Conservation (phyloP, 2,797 vertebrate species). For the Ptychadena robeensis region DNA sequence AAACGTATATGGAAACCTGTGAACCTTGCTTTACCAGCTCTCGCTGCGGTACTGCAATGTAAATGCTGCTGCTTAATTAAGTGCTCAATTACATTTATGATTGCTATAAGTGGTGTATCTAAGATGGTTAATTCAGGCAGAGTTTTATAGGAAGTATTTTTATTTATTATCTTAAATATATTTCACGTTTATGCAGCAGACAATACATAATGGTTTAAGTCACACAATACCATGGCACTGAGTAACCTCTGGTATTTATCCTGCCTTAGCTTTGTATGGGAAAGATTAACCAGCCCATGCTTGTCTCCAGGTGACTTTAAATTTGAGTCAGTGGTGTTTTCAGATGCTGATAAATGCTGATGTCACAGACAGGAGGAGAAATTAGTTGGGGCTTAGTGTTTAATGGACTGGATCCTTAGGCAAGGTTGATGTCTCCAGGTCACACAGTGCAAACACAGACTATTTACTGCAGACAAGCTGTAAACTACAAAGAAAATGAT, state of each 20-base stretch:
- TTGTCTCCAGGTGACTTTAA: slow-evolving; percentile 45
- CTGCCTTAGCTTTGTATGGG: slow-evolving; percentile 23
- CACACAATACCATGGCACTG: not conserved
- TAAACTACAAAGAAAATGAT: slow-evolving; percentile 1
- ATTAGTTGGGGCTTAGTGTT: slow-evolving; percentile 16
- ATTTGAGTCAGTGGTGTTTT: slow-evolving; percentile 39
- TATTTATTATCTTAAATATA: not conserved
- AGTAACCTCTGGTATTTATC: slow-evolving; percentile 12
- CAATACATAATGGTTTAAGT: not conserved
- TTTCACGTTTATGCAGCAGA: not conserved
- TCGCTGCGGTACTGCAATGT: too few relatives aligned
- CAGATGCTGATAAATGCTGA: slow-evolving; percentile 32
- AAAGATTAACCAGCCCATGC: slow-evolving; percentile 33
- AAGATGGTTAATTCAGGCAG: too few relatives aligned
- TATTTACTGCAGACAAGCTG: slow-evolving; percentile 33
- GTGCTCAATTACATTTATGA: too few relatives aligned
- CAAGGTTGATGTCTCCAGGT: slow-evolving; percentile 27
- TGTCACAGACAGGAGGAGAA: slow-evolving; percentile 11
- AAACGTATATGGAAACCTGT: too few relatives aligned
- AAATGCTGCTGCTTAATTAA: too few relatives aligned
- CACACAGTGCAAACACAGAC: slow-evolving; percentile 10
- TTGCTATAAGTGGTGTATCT: too few relatives aligned
- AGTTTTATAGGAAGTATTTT: not conserved
- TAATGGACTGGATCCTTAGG: slow-evolving; percentile 48
- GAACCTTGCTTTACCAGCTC: too few relatives aligned